phyloP scores from a whole-genome alignment of 2,888 invertebrate species.

The Ennomos quercinarius region DNA sequence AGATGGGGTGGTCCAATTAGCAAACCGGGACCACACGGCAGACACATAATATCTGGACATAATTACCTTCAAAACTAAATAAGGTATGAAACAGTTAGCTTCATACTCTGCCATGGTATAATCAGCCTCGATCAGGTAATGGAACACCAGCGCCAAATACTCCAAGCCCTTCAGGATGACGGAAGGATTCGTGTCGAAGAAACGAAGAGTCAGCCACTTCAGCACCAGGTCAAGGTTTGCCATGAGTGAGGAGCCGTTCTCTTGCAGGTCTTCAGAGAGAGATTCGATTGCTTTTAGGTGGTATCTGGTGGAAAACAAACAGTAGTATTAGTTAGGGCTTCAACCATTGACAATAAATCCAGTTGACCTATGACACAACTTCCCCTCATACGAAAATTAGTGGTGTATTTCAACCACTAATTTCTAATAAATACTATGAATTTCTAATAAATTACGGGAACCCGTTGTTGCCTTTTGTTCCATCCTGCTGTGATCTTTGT shows the following conservation, averaged over 20 bases:
- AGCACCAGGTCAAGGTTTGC: conserved; percentile 97
- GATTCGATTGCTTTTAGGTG: conserved; percentile 98
- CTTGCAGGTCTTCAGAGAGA: conserved; percentile 92
- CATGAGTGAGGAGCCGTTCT: conserved; percentile 92
- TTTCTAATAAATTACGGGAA: too few species aligned
- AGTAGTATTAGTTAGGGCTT: too few species aligned
- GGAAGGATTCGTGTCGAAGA: conserved; percentile 99
- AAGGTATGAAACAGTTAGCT: conserved; percentile 97
- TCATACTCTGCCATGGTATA: conserved; percentile 96
- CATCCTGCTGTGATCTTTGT: too few species aligned
- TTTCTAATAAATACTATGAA: too few species aligned
- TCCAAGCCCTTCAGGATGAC: conserved; percentile 98
- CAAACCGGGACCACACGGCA: too few species aligned
- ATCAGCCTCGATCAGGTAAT: conserved; percentile 90
- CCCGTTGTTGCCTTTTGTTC: too few species aligned
- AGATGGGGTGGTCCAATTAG: too few species aligned
- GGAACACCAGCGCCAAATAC: conserved; percentile 94
- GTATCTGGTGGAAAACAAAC: conserved; percentile 84
- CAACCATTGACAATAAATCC: too few species aligned
- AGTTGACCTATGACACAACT: too few species aligned
- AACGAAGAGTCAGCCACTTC: conserved; percentile 98
- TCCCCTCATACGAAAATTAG: too few species aligned
- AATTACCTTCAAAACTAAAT: conserved; percentile 94
- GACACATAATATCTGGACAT: too few species aligned
- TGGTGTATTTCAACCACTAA: too few species aligned